These are phyloP conservation scores for Ormyrus nitidulus DNA, from an alignment of 2,888 invertebrate genomes.

Conservation along the genomic window DNA sequence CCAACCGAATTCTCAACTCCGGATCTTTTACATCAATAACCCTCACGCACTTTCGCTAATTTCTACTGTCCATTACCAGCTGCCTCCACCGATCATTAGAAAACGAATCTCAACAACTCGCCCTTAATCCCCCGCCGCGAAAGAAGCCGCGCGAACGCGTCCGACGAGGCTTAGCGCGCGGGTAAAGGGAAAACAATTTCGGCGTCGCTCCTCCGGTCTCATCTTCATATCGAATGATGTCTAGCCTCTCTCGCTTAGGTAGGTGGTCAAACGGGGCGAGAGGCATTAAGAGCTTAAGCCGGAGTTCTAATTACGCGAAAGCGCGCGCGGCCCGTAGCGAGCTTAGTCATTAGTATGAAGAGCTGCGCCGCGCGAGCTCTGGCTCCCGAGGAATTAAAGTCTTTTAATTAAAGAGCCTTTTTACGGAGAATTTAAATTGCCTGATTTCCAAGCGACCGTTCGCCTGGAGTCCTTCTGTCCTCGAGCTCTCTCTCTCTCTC, in stretches of 20 bases:
- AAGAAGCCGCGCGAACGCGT: too few species aligned
- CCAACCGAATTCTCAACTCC: too few species aligned
- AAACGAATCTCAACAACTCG: too few species aligned
- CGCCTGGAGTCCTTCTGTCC: not conserved
- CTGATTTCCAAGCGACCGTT: slow-evolving; percentile 65
- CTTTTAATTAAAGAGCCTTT: slow-evolving; percentile 71
- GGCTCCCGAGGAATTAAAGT: slow-evolving; percentile 68
- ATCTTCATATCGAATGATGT: slow-evolving; percentile 37
- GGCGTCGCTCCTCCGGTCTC: not conserved
- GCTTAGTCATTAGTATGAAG: slow-evolving; percentile 70
- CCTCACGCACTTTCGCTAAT: too few species aligned
- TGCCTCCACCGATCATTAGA: too few species aligned
- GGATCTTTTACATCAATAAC: too few species aligned
- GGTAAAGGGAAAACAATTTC: slow-evolving; percentile 29
- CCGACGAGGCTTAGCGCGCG: not conserved
- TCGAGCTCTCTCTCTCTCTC: slow-evolving; percentile 41
- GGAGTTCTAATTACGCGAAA: slow-evolving; percentile 57
- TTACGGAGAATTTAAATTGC: slow-evolving; percentile 73
- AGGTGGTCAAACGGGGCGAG: slow-evolving; percentile 30
- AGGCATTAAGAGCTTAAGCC: slow-evolving; percentile 51
- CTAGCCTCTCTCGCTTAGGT: not conserved
- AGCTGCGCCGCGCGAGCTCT: slow-evolving; percentile 44
- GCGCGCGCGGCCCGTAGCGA: slow-evolving; percentile 39
- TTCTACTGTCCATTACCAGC: too few species aligned
- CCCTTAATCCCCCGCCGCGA: too few species aligned